phyloP scores from a whole-genome alignment of 37 sponge, comb jelly and placozoan species.

The Eunapius fragilis region DNA sequence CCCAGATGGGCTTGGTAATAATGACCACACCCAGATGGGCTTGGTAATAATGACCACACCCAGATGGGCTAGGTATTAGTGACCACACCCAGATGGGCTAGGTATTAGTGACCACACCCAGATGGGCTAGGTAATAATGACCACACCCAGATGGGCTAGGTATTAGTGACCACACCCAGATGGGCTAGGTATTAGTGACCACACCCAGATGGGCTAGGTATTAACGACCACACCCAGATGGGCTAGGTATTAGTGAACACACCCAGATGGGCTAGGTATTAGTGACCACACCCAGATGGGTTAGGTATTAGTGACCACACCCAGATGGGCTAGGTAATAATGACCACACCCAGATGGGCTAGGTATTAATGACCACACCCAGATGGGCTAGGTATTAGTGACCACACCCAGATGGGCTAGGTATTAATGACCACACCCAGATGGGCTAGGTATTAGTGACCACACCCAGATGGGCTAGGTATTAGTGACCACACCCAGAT shows the following conservation, averaged over 20 bases:
- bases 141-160: constrained; percentile 10
- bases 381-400: constrained; percentile 37
- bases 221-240: constrained; percentile 16
- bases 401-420: constrained; percentile 15
- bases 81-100: constrained; percentile 21
- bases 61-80: constrained; percentile 26
- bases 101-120: constrained; percentile 34
- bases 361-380: constrained; percentile 40
- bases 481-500: constrained; percentile 19
- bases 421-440: constrained; percentile 28
- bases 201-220: constrained; percentile 14
- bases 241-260: constrained; percentile 50
- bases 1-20: constrained; percentile 10
- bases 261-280: constrained; percentile 18
- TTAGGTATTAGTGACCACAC: constrained; percentile 45
- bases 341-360: constrained; percentile 15
- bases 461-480: constrained; percentile 12
- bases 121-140: constrained; percentile 43
- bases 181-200: constrained; percentile 48
- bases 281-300: constrained; percentile 16
- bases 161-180: constrained; percentile 21
- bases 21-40: constrained; percentile 15
- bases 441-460: constrained; percentile 49
- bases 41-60: constrained; percentile 42
- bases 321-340: constrained; percentile 20